Evolutionary conservation across 1,140 invertebrate species (phyloP), one percentile per base, ranked within the genome.

Genomic region (Apolygus lucorum): DNA sequence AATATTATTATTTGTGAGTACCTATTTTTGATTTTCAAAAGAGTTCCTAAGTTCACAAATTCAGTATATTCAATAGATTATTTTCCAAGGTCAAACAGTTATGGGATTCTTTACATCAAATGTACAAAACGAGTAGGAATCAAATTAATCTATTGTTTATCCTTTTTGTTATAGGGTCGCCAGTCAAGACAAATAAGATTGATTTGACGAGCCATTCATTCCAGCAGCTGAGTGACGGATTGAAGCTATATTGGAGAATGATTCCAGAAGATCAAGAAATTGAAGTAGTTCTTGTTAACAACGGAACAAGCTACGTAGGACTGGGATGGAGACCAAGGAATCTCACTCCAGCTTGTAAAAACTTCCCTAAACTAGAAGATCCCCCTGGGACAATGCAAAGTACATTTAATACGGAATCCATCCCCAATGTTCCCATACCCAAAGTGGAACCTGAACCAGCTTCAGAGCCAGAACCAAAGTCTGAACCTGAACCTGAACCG

Each of bases 221-320:
- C 76, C 85, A 84, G 71, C 83, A 88, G 71, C 80, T 95, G 52
- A 88, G 87, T 13, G 81, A 85, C 0, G 84, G 88, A 64, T 89
- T 90, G 76, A 83, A 84, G 1, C 79, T 96, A 25, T 92, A 92
- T 77, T 95, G 92, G 90, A 82, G 90, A 42, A 84, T 95, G 34
- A 74, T 95, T 25, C 86, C 88, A 78, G 88, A 91, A 27, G 83
- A 86, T 14, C 85, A 86, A 27, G 93, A 96, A 80, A 80, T 96
- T 2, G 93, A 96, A 79, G 82, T 94, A 21, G 84, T 94, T 0
- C 84, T 94, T 74, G 84, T 90, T 25, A 90, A 90, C 2, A 93
- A 94, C 74, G 86, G 90, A 0, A 90, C 88, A 0, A 90, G 89
- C 14, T 96, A 93, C 82, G 87, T 89, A n/a, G 93, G 87, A 71